Base-by-base conservation (phyloP, 2,888 invertebrate species). In the Tenthredo notha region DNA sequence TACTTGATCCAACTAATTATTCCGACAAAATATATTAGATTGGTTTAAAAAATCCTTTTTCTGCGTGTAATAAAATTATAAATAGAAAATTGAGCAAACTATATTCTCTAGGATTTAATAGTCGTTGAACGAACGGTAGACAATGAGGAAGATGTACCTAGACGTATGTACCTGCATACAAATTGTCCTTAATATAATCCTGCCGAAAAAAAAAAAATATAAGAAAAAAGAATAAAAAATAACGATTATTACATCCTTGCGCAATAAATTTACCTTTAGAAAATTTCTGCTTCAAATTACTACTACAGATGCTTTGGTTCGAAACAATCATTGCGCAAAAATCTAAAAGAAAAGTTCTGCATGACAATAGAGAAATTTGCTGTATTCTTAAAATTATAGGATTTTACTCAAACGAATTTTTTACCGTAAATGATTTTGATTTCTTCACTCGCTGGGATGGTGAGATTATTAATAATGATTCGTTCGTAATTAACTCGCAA, bases 1-100 rank as follows among this genome's bases (percentile, higher is more conserved):
- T n/a, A n/a, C n/a, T n/a, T n/a, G n/a, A n/a, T n/a, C n/a, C n/a
- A n/a, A n/a, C n/a, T n/a, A n/a, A n/a, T n/a, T n/a, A n/a, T n/a
- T n/a, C n/a, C n/a, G n/a, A n/a, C n/a, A n/a, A n/a, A n/a, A n/a
- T n/a, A n/a, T n/a, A n/a, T n/a, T n/a, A n/a, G n/a, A n/a, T n/a
- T n/a, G n/a, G n/a, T n/a, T n/a, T n/a, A n/a, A n/a, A n/a, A n/a
- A n/a, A n/a, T n/a, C n/a, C n/a, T n/a, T n/a, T n/a, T n/a, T n/a
- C n/a, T n/a, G n/a, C n/a, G n/a, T n/a, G n/a, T n/a, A 54, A 54
- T 54, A 54, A 54, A 54, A 54, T 54, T 54, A 54, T 54, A 54
- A 54, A 54, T 54, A 54, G 54, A 54, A 54, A 54, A 54, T 54
- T 54, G 7, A n/a, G n/a, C n/a, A 7, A n/a, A 54, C n/a, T 18